Evolutionary conservation across 2,888 invertebrate species (phyloP), one percentile per base, ranked within the genome.

Genomic region (Mycalesis mineus): DNA sequence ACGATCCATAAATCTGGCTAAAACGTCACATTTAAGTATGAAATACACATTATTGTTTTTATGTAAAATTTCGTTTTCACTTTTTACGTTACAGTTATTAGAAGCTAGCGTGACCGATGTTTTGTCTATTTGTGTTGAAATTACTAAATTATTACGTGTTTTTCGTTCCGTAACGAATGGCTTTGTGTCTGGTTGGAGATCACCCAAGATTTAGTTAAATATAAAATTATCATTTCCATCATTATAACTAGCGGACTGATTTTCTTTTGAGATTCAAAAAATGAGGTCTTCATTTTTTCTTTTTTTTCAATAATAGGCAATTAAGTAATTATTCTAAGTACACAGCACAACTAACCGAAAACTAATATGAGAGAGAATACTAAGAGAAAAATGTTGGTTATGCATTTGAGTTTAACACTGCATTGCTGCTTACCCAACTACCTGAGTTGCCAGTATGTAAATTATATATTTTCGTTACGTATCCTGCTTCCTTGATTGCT

Each of bases 271-370:
- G 86, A 86, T 73, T 84, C 79, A 77, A 76, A 60, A 75, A 79
- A 76, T 80, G 84, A 84, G 81, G 83, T 82, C 69, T 62, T 70
- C 64, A 71, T 72, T 68, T 70, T 77, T 36, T 22, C 22, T 22
- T 36, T 33, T 61, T 54, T 39, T 36, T 77, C 74, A 73, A 74
- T 72, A 70, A 71, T 71, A 79, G 77, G 75, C 78, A 77, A 74
- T 80, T 71, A 74, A 60, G 49, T 60, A 59, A 69, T 77, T 80
- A 83, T 63, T 73, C 87, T 88, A 88, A 86, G 79, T 88, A 88
- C 88, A 88, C 88, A 83, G 88, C 88, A 88, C 88, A 85, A 85
- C 87, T 88, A 88, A 87, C 79, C 73, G 72, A 82, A 78, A 87
- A 84, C 85, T 85, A 84, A 82, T 67, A 70, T 77, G 76, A 81